These are phyloP conservation scores for Drosophila macrospina DNA, from an alignment of 2,888 invertebrate genomes.

Conservation along the genomic window DNA sequence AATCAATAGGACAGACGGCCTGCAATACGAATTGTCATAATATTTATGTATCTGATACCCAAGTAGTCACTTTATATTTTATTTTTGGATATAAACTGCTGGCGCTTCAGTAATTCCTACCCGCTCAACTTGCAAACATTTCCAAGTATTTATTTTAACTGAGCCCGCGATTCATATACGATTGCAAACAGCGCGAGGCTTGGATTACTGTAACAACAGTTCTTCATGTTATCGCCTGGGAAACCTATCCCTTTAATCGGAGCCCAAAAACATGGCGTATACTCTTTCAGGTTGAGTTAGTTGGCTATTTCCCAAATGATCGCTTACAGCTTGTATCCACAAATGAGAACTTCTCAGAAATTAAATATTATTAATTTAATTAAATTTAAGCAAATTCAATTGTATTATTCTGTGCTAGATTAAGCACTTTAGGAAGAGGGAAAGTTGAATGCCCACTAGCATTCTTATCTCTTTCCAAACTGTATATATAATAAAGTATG, in stretches of 20 bases:
- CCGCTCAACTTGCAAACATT: constrained; percentile 36
- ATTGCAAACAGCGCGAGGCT: constrained; percentile 16
- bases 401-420: neutral
- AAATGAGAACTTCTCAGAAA: neutral
- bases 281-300: neutral
- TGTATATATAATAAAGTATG: constrained; percentile 2
- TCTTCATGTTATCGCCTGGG: constrained; percentile 44
- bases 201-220: constrained; percentile 43
- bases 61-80: constrained; percentile 4
- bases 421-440: neutral
- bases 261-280: neutral
- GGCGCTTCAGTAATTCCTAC: constrained; percentile 35
- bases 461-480: constrained; percentile 8
- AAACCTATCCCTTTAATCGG: constrained; percentile 19
- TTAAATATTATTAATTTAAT: neutral
- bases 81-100: constrained; percentile 30
- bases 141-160: constrained; percentile 38
- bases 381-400: neutral
- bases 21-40: constrained; percentile 10
- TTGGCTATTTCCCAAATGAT: neutral
- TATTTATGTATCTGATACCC: constrained; percentile 16
- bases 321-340: neutral
- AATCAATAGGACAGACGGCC: constrained; percentile 23
- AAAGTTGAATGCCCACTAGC: constrained; percentile 1
- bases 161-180: constrained; percentile 7